phyloP scores from a whole-genome alignment of 2,888 invertebrate genomes.

The Hydrotaea cyrtoneurina region DNA sequence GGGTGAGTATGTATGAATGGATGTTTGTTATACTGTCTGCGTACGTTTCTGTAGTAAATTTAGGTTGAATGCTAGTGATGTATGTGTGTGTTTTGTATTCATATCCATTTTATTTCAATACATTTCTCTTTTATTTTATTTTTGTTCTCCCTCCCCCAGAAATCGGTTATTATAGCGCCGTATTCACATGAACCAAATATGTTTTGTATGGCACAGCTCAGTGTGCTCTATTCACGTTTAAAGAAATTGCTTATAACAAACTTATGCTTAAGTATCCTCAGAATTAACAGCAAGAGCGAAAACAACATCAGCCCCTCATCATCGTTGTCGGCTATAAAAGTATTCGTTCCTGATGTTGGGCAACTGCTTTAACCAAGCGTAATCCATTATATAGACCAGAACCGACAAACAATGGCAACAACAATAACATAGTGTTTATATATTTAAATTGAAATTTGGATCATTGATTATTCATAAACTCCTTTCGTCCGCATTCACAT shows the following conservation, averaged over 20 bases:
- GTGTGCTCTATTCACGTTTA: background rate
- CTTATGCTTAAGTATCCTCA: background rate
- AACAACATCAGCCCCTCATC: background rate
- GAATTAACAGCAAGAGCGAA: no score
- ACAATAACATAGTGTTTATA: background rate
- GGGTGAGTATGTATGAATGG: no score
- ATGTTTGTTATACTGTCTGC: no score
- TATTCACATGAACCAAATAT: slow-evolving; percentile 25
- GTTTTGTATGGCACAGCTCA: background rate
- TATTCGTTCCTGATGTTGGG: background rate
- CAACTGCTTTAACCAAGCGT: slow-evolving; percentile 11
- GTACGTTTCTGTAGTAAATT: background rate
- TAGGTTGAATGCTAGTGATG: background rate
- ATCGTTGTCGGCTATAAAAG: background rate
- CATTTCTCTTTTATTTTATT: background rate
- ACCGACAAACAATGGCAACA: background rate
- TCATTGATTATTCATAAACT: slow-evolving; percentile 30
- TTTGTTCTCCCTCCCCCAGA: slow-evolving; percentile 16
- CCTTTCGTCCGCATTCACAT: no score
- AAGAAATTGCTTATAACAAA: background rate
- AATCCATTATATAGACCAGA: slow-evolving; percentile 24
- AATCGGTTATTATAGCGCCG: slow-evolving; percentile 22
- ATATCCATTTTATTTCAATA: background rate
- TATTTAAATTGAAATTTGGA: slow-evolving; percentile 10
- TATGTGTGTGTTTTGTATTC: background rate